phyloP scores from a whole-genome alignment of 2,888 invertebrate genomes.

The Didymodactylos carnosus region DNA sequence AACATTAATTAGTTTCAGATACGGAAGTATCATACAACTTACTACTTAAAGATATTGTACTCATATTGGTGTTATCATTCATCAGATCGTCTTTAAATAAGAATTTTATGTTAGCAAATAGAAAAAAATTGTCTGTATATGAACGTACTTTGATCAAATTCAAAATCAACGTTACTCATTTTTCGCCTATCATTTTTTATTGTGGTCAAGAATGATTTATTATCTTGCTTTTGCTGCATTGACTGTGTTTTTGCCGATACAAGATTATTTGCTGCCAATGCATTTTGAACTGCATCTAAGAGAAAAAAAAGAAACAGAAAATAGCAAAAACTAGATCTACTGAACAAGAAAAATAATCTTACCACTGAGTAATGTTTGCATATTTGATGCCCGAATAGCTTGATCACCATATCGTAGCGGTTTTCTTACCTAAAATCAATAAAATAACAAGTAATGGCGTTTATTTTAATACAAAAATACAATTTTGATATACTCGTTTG shows the following conservation, averaged over 20 bases:
- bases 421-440: background rate
- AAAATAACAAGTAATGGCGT: background rate
- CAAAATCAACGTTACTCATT: too few species aligned
- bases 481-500: background rate
- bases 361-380: background rate
- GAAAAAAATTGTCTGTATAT: too few species aligned
- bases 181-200: too few species aligned
- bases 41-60: background rate
- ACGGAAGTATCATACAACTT: background rate
- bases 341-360: background rate
- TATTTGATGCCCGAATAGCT: background rate
- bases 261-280: background rate
- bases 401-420: background rate
- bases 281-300: background rate
- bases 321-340: too few species aligned
- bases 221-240: too few species aligned
- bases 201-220: too few species aligned
- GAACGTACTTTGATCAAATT: too few species aligned
- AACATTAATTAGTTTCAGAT: background rate
- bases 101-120: too few species aligned
- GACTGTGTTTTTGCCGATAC: background rate
- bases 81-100: background rate
- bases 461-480: too few species aligned
- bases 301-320: too few species aligned
- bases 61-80: background rate